Evolutionary conservation across 2,113 vertebrate species (phyloP).

Genomic region (Columba janthina): DNA sequence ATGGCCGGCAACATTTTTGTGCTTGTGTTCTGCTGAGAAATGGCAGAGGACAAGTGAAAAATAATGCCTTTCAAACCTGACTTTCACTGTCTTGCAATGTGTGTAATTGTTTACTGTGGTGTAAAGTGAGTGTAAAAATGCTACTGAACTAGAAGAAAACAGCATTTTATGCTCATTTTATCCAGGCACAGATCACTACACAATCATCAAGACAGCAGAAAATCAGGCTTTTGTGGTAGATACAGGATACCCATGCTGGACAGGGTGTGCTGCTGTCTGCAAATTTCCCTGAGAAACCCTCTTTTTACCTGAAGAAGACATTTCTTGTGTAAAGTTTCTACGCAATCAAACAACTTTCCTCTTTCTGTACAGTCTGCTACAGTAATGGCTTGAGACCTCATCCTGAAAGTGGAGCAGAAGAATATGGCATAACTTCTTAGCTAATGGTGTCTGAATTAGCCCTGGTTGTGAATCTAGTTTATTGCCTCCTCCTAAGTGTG

Average conservation of each 20-base stretch:
- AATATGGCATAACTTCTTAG: background rate
- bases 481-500: background rate
- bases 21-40: background rate
- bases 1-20: background rate
- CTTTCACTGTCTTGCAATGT: background rate
- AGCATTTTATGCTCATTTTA: conserved; percentile 49
- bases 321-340: background rate
- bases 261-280: background rate
- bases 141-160: conserved; percentile 13
- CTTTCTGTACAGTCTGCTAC: background rate
- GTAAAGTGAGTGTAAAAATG: conserved; percentile 19
- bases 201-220: background rate
- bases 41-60: background rate
- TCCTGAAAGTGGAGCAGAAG: background rate
- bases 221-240: background rate
- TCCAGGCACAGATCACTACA: background rate
- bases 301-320: background rate
- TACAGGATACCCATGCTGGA: background rate
- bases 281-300: background rate
- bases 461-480: accelerated
- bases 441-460: background rate
- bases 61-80: background rate
- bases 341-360: background rate
- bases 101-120: conserved; percentile 11
- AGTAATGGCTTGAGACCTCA: background rate